A percentile compares a stretch with the other conserved stretches of the same genome.
Evolutionary conservation across 2,797 vertebrate genomes (phyloP).

Genomic region (Urosaurus nigricauda): DNA sequence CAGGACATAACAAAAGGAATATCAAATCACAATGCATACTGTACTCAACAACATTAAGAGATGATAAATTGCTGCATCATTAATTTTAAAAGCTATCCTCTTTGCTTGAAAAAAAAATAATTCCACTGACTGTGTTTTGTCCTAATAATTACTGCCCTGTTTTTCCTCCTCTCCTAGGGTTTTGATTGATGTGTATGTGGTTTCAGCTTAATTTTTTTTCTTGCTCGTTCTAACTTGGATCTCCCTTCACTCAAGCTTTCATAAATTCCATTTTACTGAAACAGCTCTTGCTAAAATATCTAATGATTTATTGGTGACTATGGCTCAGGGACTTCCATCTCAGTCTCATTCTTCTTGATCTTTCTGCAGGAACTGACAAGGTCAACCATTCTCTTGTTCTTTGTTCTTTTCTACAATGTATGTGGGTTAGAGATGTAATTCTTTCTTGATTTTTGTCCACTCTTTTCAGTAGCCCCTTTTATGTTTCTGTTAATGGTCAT

Average conservation of each 20-base stretch:
- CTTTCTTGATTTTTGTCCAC: background rate
- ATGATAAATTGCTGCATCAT: constrained; percentile 12
- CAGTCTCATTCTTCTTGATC: constrained; percentile 11
- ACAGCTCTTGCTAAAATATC: constrained; percentile 1
- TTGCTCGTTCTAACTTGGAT: background rate
- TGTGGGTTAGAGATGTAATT: background rate
- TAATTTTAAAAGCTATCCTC: constrained; percentile 13
- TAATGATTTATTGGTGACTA: constrained; percentile 17
- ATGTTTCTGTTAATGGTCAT: background rate
- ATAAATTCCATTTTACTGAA: constrained; percentile 1
- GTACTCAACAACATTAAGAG: constrained; percentile 14
- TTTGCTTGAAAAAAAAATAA: background rate
- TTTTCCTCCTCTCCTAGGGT: background rate
- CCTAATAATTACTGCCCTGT: background rate
- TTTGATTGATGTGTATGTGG: background rate
- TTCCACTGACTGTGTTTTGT: background rate
- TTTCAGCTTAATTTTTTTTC: background rate
- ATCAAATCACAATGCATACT: background rate
- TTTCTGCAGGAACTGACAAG: constrained; percentile 13
- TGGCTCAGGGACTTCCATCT: background rate
- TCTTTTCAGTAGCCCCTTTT: background rate
- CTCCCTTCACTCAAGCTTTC: background rate
- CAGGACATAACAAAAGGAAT: background rate
- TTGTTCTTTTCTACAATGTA: background rate
- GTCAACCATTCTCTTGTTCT: constrained; percentile 4